Percentiles rank a stretch among this genome's conserved stretches.
These are phyloP conservation scores for Prorops nasuta DNA, from an alignment of 1,140 invertebrate genomes.

Conservation along the genomic window DNA sequence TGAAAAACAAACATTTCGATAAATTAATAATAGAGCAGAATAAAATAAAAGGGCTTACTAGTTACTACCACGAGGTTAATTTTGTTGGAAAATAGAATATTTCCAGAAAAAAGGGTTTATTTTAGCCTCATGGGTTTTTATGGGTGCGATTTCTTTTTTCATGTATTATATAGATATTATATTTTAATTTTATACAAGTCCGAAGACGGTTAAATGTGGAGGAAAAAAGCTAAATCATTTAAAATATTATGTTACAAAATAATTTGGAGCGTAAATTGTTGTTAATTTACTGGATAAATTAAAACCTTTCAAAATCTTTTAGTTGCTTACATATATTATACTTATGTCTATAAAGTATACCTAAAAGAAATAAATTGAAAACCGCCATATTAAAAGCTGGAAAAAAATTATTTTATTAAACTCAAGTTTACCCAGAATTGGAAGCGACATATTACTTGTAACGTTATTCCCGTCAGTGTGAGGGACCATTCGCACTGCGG, in stretches of 20 bases:
- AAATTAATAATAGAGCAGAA: no score
- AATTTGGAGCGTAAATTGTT: background rate
- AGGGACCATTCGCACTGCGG: no score
- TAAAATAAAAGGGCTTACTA: no score
- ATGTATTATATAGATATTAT: background rate
- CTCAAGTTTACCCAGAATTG: background rate
- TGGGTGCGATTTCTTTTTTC: background rate
- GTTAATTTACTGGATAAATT: background rate
- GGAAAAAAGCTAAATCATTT: background rate
- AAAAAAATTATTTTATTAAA: background rate
- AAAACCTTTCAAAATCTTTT: background rate
- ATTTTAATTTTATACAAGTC: background rate
- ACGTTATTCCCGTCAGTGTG: no score
- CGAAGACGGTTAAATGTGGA: background rate
- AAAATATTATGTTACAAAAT: background rate
- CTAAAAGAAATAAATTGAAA: background rate
- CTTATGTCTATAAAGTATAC: background rate
- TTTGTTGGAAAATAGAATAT: no score
- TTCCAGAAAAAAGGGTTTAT: background rate
- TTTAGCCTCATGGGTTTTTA: background rate
- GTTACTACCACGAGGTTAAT: no score
- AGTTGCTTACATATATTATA: background rate
- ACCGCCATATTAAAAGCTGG: background rate
- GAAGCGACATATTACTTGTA: background rate
- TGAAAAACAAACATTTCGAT: no score